A percentile compares a stretch with the other conserved stretches of the same genome.
phyloP scores from a whole-genome alignment of 2,888 invertebrate genomes.

The Poecilobothrus nobilitatus region DNA sequence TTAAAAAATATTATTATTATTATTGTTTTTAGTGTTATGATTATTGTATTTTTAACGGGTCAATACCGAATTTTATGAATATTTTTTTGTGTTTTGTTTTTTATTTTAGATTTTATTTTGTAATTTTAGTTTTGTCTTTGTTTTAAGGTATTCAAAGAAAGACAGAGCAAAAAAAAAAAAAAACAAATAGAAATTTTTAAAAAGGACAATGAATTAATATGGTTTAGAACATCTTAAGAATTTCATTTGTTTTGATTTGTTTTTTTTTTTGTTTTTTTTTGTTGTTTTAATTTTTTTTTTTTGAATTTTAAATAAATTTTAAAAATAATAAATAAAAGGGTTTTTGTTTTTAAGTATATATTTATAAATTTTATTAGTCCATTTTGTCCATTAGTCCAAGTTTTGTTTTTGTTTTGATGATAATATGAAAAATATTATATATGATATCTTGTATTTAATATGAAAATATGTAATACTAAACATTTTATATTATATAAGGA shows the following conservation, averaged over 20 bases:
- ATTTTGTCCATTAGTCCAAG: no score
- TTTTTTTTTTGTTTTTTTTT: not conserved
- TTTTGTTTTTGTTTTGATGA: no score
- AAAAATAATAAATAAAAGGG: no score
- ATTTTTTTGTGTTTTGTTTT: not conserved
- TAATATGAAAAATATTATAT: no score
- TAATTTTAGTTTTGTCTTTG: not conserved
- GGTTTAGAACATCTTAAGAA: no score
- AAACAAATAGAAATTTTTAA: not conserved
- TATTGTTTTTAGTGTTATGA: constrained; percentile 8
- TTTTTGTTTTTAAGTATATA: no score
- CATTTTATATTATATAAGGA: no score
- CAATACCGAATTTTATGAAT: not conserved
- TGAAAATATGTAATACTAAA: no score
- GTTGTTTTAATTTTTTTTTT: not conserved
- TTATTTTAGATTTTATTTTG: no score
- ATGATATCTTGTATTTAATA: no score
- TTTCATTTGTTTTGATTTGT: not conserved
- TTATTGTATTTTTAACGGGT: constrained; percentile 4
- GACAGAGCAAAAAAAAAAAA: not conserved
- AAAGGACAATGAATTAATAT: no score
- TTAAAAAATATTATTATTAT: constrained; percentile 9
- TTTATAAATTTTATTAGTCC: no score
- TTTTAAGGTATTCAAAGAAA: not conserved
- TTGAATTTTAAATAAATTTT: not conserved